Base-by-base conservation (phyloP, 2,113 vertebrate species). In the Salminus brasiliensis region DNA sequence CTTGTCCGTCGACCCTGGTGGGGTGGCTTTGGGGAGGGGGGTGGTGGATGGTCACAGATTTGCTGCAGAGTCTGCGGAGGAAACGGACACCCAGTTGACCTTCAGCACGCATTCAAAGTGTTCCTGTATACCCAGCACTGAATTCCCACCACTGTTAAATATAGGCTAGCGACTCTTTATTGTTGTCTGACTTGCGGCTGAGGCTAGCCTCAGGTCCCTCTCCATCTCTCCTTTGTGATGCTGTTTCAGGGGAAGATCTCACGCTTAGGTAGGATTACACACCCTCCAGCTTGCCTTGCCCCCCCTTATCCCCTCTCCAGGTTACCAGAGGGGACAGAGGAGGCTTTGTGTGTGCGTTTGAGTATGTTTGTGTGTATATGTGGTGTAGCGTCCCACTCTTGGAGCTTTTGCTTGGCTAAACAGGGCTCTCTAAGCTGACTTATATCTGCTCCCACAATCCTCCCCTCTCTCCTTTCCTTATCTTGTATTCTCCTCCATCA, bases 111-210 rank as follows among this genome's bases (percentile, higher is more conserved):
- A 93, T 94, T 93, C 90, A 94, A 92, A 93, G 92, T 92, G 92
- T 93, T 94, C 92, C 92, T 93, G 92, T 91, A 84, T 53, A 87
- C 80, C 82, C 85, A 81, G 80, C 85, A 81, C 74, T 81, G 87
- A 88, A 89, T 93, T 93, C 93, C 92, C 93, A 93, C 86, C 90
- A 32, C 86, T 84, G 91, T 92, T 94, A 93, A 93, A 94, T 93
- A 93, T 93, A 93, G 93, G 88, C 85, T 83, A 76, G 60, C 76
- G 86, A 87, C 89, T 74, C 81, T 78, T 82, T 87, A 89, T 83
- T 92, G 91, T 89, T 89, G 91, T 88, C 83, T 84, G 83, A 70
- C 79, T 81, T 71, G 84, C 79, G 65, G 84, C 75, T 72, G 77
- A 73, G 73, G 74, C 81, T 85, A 79, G 81, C 86, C 87, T 76